Percentiles rank a stretch among this genome's conserved stretches.
Conservation (phyloP, 2,797 vertebrate genomes). For the Spatula clypeata region DNA sequence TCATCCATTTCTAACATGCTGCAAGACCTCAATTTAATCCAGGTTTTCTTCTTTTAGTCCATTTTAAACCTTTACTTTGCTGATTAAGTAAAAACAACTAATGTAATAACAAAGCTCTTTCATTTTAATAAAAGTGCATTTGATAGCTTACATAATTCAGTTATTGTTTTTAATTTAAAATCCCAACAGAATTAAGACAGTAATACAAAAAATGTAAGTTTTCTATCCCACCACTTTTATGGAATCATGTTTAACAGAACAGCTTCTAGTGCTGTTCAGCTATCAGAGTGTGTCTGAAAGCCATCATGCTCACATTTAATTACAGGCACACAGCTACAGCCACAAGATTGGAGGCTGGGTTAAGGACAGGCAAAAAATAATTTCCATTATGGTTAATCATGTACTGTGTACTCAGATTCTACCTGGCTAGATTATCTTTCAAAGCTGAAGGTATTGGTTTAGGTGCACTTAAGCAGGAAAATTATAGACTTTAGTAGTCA, state of each 20-base stretch:
- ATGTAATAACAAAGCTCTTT: not conserved
- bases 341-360: not conserved
- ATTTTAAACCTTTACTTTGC: not conserved
- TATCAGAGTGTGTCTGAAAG: not conserved
- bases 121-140: not conserved
- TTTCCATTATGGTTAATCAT: not conserved
- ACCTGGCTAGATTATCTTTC: not conserved
- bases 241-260: not conserved
- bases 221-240: not conserved
- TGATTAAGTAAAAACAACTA: not conserved
- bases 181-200: not conserved
- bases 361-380: not conserved
- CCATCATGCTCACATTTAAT: not conserved
- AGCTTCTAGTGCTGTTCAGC: not conserved
- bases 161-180: not conserved
- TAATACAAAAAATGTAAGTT: not conserved
- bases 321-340: not conserved
- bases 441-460: not conserved
- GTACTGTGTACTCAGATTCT: fast-evolving
- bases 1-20: not conserved
- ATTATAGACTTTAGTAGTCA: not conserved
- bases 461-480: not conserved
- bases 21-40: not conserved
- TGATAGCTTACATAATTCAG: not conserved
- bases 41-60: not conserved